A percentile compares a stretch with the other conserved stretches of the same genome.
Evolutionary conservation across 1,140 invertebrate genomes (phyloP).

Genomic region (Frieseomelitta varia): DNA sequence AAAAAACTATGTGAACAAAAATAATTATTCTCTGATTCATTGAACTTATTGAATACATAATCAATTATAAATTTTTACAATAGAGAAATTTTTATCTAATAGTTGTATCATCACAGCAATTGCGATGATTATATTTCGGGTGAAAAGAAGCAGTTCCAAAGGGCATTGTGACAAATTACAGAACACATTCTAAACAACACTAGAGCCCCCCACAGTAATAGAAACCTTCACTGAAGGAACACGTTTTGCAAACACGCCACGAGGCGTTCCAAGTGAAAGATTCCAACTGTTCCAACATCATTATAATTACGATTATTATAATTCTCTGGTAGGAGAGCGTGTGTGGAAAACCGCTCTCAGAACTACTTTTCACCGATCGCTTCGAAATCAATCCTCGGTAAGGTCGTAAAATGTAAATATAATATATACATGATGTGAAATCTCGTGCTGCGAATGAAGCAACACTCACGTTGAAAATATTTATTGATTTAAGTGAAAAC

Average conservation of each 20-base stretch:
- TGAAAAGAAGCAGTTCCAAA: not conserved
- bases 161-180: not conserved
- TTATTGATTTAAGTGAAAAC: too few relatives aligned
- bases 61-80: too few relatives aligned
- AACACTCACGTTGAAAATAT: too few relatives aligned
- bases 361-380: not conserved
- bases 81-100: too few relatives aligned
- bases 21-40: not conserved
- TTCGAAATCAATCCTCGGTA: not conserved
- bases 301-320: conserved; percentile 37
- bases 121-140: not conserved
- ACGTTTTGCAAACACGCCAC: conserved; percentile 40
- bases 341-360: not conserved
- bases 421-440: not conserved
- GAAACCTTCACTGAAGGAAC: not conserved
- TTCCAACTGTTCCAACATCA: conserved; percentile 27
- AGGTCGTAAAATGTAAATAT: not conserved
- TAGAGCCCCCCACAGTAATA: not conserved
- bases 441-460: too few relatives aligned
- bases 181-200: not conserved
- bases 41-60: not conserved
- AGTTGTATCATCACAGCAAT: not conserved
- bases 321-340: not conserved
- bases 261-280: not conserved
- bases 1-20: not conserved